Conservation (phyloP, 23 tunicate species). For the Halocynthia roretzi region DNA sequence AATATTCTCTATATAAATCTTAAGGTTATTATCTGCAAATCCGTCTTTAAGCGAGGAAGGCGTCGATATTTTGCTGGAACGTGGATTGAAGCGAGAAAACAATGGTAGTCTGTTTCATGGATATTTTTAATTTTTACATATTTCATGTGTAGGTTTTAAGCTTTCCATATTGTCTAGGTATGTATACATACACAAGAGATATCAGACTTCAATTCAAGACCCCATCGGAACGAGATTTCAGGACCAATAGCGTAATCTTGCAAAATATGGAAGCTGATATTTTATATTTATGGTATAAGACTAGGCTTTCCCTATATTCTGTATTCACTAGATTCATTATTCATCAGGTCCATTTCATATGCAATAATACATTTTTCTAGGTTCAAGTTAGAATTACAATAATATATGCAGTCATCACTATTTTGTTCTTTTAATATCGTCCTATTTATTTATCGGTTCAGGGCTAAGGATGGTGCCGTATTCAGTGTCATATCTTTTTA, state of each 20-base stretch:
- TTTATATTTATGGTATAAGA: constrained; percentile 1
- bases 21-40: neutral
- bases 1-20: too few relatives aligned
- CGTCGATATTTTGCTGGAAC: constrained; percentile 22
- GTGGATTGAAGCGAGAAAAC: constrained; percentile 2
- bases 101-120: neutral
- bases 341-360: too few relatives aligned
- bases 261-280: constrained; percentile 14
- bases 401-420: neutral
- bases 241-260: neutral
- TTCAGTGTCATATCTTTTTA: too few relatives aligned
- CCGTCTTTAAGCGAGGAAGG: constrained; percentile 1
- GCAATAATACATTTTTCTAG: too few relatives aligned
- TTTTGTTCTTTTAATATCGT: neutral
- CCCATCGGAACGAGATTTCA: constrained; percentile 2
- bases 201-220: constrained; percentile 33
- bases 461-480: too few relatives aligned
- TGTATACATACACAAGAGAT: constrained; percentile 33
- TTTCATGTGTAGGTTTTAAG: neutral
- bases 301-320: neutral
- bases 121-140: neutral
- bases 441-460: too few relatives aligned
- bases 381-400: neutral
- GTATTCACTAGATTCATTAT: too few relatives aligned
- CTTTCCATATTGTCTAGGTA: constrained; percentile 20